Conservation (phyloP, 2,797 vertebrate species). For the Nasua narica region DNA sequence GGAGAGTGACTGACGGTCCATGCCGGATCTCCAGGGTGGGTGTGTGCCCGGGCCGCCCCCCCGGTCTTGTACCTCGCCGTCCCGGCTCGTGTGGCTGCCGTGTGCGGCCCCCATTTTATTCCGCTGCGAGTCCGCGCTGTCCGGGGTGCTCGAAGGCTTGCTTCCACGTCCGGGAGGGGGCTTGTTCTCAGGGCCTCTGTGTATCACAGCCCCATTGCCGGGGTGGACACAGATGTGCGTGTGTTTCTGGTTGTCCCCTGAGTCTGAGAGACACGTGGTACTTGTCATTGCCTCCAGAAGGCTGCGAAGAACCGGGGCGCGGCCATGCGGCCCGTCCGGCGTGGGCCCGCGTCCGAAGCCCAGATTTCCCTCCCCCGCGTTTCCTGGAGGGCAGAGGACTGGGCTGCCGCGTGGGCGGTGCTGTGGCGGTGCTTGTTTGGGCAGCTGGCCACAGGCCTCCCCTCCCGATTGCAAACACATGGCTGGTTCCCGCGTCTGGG, state of each 20-base stretch:
- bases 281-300: background rate
- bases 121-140: background rate
- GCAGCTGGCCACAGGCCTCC: background rate
- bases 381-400: background rate
- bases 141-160: background rate
- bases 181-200: background rate
- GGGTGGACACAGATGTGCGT: background rate
- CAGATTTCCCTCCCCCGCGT: background rate
- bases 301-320: background rate
- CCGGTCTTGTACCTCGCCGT: accelerated
- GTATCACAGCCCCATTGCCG: background rate
- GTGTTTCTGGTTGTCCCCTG: background rate
- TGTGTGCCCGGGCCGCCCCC: background rate
- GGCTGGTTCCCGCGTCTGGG: background rate
- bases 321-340: background rate
- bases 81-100: background rate
- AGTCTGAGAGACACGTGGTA: slow-evolving; percentile 28
- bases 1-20: background rate
- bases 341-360: background rate
- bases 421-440: background rate
- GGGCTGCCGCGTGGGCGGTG: background rate
- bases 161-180: background rate
- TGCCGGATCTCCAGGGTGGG: background rate
- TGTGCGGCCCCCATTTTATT: accelerated
- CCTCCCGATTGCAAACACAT: slow-evolving; percentile 53